phyloP scores from a whole-genome alignment of 2,113 vertebrate genomes.

The Willisornis vidua region DNA sequence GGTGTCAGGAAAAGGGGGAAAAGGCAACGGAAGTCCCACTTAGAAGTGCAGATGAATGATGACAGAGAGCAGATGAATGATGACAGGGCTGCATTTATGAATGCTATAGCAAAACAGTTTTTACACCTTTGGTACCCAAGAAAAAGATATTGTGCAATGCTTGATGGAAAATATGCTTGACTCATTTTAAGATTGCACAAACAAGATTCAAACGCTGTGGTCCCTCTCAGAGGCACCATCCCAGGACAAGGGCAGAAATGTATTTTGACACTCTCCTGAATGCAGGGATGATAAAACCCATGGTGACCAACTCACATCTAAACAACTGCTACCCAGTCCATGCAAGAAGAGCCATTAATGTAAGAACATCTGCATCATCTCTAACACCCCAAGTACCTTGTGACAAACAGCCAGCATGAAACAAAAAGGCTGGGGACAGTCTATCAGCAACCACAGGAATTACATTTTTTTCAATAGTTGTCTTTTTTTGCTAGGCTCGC shows the following conservation, averaged over 20 bases:
- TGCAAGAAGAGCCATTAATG: not conserved
- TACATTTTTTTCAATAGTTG: not conserved
- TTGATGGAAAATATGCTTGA: not conserved
- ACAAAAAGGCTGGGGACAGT: not conserved
- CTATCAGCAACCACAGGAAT: not conserved
- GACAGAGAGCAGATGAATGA: not conserved
- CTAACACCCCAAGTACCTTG: not conserved
- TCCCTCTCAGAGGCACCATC: not conserved
- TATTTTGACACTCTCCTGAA: not conserved
- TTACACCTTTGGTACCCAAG: not conserved
- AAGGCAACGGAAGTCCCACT: not conserved
- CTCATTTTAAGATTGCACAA: not conserved
- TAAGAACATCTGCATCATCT: not conserved
- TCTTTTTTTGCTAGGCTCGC: not conserved
- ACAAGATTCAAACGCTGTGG: not conserved
- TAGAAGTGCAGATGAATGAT: not conserved
- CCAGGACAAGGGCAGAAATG: not conserved
- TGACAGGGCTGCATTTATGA: not conserved
- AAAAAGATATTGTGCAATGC: not conserved
- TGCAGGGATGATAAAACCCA: not conserved
- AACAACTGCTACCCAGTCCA: not conserved
- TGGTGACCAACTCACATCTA: not conserved
- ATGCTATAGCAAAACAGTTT: not conserved
- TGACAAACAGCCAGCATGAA: not conserved
- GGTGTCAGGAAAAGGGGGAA: not conserved